Conservation (phyloP, 2,797 vertebrate genomes). For the Phoeniculus purpureus region DNA sequence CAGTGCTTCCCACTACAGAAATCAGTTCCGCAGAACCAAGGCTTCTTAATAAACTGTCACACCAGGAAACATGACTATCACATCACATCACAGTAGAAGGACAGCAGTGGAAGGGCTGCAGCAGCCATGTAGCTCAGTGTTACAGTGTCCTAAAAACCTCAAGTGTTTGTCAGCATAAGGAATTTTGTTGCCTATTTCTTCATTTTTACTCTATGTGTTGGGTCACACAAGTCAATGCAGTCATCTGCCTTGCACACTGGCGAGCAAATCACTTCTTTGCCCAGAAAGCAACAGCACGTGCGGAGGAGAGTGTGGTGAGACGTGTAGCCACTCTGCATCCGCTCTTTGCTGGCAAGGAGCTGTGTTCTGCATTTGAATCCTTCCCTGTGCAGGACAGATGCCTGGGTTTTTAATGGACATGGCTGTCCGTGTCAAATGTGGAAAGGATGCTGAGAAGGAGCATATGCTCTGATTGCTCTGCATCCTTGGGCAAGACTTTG, state of each 20-base stretch:
- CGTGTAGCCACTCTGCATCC: background rate
- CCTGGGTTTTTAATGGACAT: background rate
- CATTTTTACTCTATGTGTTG: fast-evolving
- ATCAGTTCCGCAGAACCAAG: background rate
- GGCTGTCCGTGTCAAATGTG: background rate
- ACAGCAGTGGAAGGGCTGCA: slow-evolving; percentile 1
- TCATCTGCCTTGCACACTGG: fast-evolving
- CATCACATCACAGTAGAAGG: background rate
- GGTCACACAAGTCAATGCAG: background rate
- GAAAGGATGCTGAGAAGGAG: background rate
- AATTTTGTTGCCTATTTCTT: background rate
- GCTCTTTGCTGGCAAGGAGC: fast-evolving
- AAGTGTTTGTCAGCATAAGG: background rate
- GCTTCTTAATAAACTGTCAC: slow-evolving; percentile 1
- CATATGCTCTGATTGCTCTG: background rate
- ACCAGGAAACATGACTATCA: background rate
- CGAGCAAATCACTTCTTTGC: background rate
- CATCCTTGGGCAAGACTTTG: background rate
- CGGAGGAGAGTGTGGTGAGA: background rate
- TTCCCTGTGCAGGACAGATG: background rate
- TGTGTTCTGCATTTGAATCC: background rate
- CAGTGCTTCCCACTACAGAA: slow-evolving; percentile 7
- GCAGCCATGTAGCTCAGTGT: background rate
- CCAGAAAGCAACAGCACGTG: background rate
- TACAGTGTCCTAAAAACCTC: background rate